Evolutionary conservation across 2,113 vertebrate genomes (phyloP), one percentile per base, ranked within the genome.

Genomic region (Puffinus mauretanicus): DNA sequence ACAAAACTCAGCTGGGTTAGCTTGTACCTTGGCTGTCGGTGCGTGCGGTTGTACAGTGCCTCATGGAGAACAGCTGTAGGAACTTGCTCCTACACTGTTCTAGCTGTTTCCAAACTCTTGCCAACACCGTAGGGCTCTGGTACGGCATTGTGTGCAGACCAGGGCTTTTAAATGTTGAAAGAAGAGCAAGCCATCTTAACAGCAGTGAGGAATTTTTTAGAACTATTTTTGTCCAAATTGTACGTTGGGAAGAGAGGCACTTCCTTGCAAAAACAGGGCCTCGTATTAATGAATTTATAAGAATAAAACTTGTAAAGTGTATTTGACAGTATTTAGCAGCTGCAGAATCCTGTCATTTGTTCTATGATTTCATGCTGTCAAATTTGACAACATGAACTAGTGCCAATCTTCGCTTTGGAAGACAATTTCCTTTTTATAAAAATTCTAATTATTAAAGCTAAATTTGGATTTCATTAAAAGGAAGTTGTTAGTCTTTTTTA

Each of bases 321-420:
- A 36, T 95, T 95, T 97, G 96, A 95, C 96, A 92, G 85, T 94
- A 94, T 95, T 94, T 93, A 96, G 55, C 95, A 97, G 95, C 96
- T 96, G 93, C 88, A 94, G 88, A 83, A 91, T 92, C 86, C 54
- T 4, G 0, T 93, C 60, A 82, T 90, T 96, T 95, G 93, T 96
- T 86, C 93, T 1, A 0, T 93, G 95, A 93, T 97, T 96, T 95
- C 92, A 92, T 83, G 96, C 95, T 97, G 96, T 96, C 96, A 97
- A 70, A 92, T 73, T 67, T 97, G 96, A 96, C 95, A 96, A 66
- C 79, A 29, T 88, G 85, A 95, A 94, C 90, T 90, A 70, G 67
- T 96, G 92, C 92, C 93, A 96, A 4, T 88, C 85, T 96, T 88
- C 1, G 1, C 88, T 88, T 89, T 83, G 88, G 81, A 93, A 96